Percentiles rank a stretch among this genome's conserved stretches.
Conservation (phyloP, 1,140 invertebrate species). For the Calliopsis andreniformis region DNA sequence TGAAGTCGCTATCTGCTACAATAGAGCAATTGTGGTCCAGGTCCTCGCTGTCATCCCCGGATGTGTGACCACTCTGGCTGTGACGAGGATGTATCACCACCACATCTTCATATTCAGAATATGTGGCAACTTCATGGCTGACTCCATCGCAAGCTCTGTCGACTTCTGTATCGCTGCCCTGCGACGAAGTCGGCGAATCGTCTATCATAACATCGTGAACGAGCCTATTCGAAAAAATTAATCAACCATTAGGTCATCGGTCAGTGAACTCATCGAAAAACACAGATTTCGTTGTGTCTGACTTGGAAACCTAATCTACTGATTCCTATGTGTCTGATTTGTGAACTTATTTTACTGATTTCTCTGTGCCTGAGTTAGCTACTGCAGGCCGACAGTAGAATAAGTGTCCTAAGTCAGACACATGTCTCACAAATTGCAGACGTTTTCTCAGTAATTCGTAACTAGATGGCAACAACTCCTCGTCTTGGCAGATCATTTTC, state of each 20-base stretch:
- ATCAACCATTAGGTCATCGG: neutral
- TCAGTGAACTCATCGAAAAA: neutral
- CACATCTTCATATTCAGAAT: slow-evolving; percentile 77
- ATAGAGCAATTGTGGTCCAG: slow-evolving; percentile 77
- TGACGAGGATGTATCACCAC: slow-evolving; percentile 74
- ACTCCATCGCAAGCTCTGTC: slow-evolving; percentile 68
- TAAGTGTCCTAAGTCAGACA: no score
- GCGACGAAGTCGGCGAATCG: slow-evolving; percentile 88
- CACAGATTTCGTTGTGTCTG: no score
- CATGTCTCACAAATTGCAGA: no score
- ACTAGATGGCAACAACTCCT: no score
- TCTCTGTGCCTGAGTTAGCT: no score
- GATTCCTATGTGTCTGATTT: no score
- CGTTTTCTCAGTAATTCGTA: no score
- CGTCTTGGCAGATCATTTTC: no score
- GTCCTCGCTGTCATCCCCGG: slow-evolving; percentile 77
- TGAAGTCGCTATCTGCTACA: slow-evolving; percentile 79
- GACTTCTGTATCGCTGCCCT: slow-evolving; percentile 83
- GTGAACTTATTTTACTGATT: no score
- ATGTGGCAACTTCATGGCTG: no score
- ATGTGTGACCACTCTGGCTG: slow-evolving; percentile 75
- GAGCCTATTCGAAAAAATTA: slow-evolving; percentile 80
- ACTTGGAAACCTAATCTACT: no score
- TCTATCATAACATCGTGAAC: slow-evolving; percentile 90
- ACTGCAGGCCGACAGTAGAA: no score